Conservation (phyloP, 2,888 invertebrate genomes). For the Heliconius ismenius region DNA sequence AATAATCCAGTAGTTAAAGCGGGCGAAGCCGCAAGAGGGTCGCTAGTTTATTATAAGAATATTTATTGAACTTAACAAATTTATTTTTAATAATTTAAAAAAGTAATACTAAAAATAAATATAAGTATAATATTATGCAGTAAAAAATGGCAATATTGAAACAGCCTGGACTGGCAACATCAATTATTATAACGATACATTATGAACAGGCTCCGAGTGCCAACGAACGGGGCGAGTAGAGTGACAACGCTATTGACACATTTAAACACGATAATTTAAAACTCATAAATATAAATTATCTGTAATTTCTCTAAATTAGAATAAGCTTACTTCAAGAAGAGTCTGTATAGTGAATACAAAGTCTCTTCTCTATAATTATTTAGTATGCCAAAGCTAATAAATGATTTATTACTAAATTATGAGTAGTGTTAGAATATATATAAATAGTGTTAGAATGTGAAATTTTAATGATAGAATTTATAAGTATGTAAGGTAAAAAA, state of each 20-base stretch:
- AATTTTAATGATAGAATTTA: too few relatives aligned
- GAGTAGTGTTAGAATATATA: too few relatives aligned
- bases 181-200: conserved; percentile 32
- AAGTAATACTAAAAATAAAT: not conserved
- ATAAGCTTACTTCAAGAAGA: not conserved
- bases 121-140: not conserved
- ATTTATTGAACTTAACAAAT: not conserved
- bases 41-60: not conserved
- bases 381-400: not conserved
- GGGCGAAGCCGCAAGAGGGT: too few relatives aligned
- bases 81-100: not conserved
- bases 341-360: not conserved
- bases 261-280: conserved; percentile 8
- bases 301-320: not conserved
- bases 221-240: conserved; percentile 28
- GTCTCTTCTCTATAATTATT: not conserved
- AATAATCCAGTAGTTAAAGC: too few relatives aligned
- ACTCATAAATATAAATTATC: not conserved
- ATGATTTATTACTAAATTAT: not conserved
- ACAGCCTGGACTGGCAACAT: conserved; percentile 24
- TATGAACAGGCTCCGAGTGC: conserved; percentile 31
- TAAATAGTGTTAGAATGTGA: too few relatives aligned
- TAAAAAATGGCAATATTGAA: conserved; percentile 28
- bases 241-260: conserved; percentile 16
- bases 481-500: too few relatives aligned